Percentiles rank a stretch among this genome's conserved stretches.
Evolutionary conservation across 2,113 vertebrate genomes (phyloP).

Genomic region (Choloepus hoffmanni): DNA sequence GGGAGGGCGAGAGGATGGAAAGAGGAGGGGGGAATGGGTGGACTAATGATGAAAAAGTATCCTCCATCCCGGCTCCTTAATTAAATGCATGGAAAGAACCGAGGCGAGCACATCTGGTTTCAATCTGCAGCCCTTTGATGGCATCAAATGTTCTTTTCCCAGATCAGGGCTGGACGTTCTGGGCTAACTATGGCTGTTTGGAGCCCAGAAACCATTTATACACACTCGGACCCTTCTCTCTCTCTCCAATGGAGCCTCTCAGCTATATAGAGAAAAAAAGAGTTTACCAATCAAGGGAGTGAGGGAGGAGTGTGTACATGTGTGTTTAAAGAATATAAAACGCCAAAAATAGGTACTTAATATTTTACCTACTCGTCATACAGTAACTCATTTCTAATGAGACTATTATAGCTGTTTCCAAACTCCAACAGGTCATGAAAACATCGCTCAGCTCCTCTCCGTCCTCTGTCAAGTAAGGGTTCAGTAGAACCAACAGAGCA

Average conservation of each 20-base stretch:
- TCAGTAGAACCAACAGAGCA: background rate
- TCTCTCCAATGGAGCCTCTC: constrained; percentile 71
- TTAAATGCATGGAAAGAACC: constrained; percentile 98
- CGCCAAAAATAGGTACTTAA: constrained; percentile 65
- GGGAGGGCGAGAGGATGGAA: constrained; percentile 79
- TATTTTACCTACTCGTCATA: constrained; percentile 75
- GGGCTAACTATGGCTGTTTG: constrained; percentile 92
- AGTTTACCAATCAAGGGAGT: constrained; percentile 38
- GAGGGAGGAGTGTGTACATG: background rate
- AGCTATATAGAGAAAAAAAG: background rate
- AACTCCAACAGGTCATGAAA: constrained; percentile 74
- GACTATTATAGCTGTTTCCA: constrained; percentile 68
- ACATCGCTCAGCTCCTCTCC: constrained; percentile 53
- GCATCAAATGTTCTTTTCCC: constrained; percentile 99
- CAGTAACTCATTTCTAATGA: constrained; percentile 79
- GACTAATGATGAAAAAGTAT: constrained; percentile 96
- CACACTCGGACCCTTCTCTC: constrained; percentile 80
- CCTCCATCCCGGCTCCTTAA: constrained; percentile 95
- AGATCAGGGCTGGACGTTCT: constrained; percentile 94
- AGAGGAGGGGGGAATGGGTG: constrained; percentile 81
- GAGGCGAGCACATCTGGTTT: constrained; percentile 96
- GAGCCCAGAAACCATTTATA: constrained; percentile 88
- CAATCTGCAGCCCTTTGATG: constrained; percentile 98
- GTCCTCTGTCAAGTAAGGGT: constrained; percentile 37
- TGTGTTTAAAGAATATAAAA: constrained; percentile 62